Evolutionary conservation across 2,888 invertebrate species (phyloP).

Genomic region (Drosophila hamatofila): DNA sequence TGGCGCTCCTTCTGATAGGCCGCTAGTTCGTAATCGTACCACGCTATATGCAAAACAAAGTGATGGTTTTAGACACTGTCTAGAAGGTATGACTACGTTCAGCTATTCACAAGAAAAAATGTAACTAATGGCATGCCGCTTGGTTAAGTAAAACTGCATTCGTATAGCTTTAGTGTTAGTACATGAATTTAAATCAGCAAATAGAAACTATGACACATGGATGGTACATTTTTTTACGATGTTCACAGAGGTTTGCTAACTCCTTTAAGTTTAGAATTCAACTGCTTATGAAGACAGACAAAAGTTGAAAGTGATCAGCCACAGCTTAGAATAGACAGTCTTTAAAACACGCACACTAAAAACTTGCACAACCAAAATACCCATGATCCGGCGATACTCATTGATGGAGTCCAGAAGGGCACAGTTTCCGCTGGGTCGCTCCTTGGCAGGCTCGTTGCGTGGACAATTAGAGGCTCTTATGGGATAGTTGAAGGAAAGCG

Average conservation of each 20-base stretch:
- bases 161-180: slow-evolving; percentile 48
- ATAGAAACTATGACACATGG: slow-evolving; percentile 31
- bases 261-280: slow-evolving; percentile 46
- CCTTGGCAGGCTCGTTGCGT: slow-evolving; percentile 47
- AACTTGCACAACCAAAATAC: slow-evolving; percentile 80
- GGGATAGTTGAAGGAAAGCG: slow-evolving; percentile 38
- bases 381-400: slow-evolving; percentile 73
- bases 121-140: slow-evolving; percentile 37
- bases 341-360: slow-evolving; percentile 62
- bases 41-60: slow-evolving; percentile 87
- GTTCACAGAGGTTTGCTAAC: slow-evolving; percentile 54
- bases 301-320: slow-evolving; percentile 52
- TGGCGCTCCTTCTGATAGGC: slow-evolving; percentile 92
- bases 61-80: slow-evolving; percentile 22
- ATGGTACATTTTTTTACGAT: slow-evolving; percentile 21
- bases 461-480: slow-evolving; percentile 39
- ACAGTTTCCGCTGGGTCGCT: slow-evolving; percentile 26
- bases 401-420: slow-evolving; percentile 38
- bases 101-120: slow-evolving; percentile 18
- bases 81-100: slow-evolving; percentile 9
- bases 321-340: slow-evolving; percentile 58
- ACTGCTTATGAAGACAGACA: slow-evolving; percentile 47
- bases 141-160: slow-evolving; percentile 43
- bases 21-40: slow-evolving; percentile 95
- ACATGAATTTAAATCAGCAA: slow-evolving; percentile 40